Conservation (phyloP, 1,140 invertebrate genomes). For the Adoxophyes honmai region DNA sequence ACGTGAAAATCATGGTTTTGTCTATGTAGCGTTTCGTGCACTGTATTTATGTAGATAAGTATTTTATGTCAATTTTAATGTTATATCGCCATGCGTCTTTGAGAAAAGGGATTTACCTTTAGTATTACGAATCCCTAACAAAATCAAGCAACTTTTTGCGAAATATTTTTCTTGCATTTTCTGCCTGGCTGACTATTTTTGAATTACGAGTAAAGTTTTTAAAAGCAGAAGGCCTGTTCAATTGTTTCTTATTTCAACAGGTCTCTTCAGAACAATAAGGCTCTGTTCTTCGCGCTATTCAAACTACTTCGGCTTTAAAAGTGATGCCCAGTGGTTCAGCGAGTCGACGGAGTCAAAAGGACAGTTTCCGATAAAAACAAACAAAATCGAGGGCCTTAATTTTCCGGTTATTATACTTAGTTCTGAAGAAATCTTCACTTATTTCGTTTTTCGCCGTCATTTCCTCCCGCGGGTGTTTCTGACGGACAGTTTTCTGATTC, state of each 20-base stretch:
- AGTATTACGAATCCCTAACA: background rate
- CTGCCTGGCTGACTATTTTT: background rate
- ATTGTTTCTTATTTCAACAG: no score
- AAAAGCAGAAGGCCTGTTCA: no score
- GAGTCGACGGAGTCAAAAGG: background rate
- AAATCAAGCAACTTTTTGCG: background rate
- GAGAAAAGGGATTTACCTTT: no score
- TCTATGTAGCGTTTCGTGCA: no score
- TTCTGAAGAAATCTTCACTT: conserved; percentile 11
- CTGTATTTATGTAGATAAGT: no score
- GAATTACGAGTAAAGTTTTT: background rate
- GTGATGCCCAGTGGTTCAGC: background rate
- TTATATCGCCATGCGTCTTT: no score
- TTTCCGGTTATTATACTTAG: conserved; percentile 11
- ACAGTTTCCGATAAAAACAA: background rate
- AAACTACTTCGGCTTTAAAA: background rate
- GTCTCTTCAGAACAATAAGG: no score
- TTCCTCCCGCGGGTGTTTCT: background rate
- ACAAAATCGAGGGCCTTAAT: background rate
- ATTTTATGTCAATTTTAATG: no score
- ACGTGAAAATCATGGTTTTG: no score
- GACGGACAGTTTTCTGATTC: background rate
- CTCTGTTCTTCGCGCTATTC: background rate
- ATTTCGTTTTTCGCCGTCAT: conserved; percentile 2
- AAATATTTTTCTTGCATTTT: no score